Conservation (phyloP, 1,140 invertebrate species). For the Maconellicoccus hirsutus region DNA sequence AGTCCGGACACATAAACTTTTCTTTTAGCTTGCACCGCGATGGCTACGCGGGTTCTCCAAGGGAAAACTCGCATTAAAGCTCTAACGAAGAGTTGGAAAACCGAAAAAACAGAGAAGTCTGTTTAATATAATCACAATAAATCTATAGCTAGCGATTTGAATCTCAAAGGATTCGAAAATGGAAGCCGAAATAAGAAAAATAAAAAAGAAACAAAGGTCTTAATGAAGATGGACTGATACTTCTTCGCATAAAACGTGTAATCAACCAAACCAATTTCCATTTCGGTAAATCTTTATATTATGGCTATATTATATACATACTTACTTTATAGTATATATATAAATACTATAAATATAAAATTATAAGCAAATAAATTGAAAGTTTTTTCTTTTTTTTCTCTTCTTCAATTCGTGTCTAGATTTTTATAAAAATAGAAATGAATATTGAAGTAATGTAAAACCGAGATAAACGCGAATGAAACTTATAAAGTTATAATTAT, state of each 20-base stretch:
- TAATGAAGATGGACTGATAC: conserved; percentile 18
- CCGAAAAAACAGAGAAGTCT: conserved; percentile 7
- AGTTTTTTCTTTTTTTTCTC: too few relatives aligned
- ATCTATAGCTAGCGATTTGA: conserved; percentile 18
- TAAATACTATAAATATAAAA: too few relatives aligned
- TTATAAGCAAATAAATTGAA: too few relatives aligned
- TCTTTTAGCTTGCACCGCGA: neutral
- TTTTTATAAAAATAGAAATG: too few relatives aligned
- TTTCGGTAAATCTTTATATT: neutral
- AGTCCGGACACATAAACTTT: conserved; percentile 21
- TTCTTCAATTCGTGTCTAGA: too few relatives aligned
- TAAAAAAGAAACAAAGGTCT: conserved; percentile 10
- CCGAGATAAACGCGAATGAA: too few relatives aligned
- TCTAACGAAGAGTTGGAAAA: neutral
- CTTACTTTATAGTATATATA: too few relatives aligned
- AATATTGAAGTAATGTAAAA: too few relatives aligned
- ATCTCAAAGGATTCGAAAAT: conserved; percentile 17
- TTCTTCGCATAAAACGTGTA: conserved; percentile 7
- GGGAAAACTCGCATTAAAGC: conserved; percentile 13
- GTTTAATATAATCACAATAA: conserved; percentile 17
- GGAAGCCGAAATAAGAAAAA: conserved; percentile 9
- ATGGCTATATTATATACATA: neutral
- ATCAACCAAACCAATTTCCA: neutral
- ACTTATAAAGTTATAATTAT: too few relatives aligned
- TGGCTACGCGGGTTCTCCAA: neutral